Percentiles rank a stretch among this genome's conserved stretches.
These are phyloP conservation scores for Scatophagus argus DNA, from an alignment of 2,113 vertebrate genomes.

Conservation along the genomic window DNA sequence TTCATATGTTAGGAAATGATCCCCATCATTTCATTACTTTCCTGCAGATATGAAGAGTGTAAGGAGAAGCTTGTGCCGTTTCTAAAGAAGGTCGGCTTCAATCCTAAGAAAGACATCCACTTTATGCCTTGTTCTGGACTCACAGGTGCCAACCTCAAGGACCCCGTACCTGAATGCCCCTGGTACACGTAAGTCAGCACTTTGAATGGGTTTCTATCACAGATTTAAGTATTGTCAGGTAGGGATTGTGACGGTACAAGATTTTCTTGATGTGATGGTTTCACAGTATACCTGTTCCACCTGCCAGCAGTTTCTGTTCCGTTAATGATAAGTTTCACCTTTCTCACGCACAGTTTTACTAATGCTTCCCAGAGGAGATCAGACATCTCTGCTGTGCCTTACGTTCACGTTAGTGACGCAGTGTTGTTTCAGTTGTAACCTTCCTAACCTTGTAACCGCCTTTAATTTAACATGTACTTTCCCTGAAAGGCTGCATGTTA, in stretches of 20 bases:
- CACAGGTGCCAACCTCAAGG: slow-evolving; percentile 98
- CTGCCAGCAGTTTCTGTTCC: not conserved
- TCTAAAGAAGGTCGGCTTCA: slow-evolving; percentile 99
- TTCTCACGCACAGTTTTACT: not conserved
- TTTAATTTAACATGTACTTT: not conserved
- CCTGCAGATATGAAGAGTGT: slow-evolving; percentile 97
- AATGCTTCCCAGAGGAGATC: not conserved
- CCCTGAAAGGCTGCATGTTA: not conserved
- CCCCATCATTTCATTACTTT: not conserved
- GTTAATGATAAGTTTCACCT: not conserved
- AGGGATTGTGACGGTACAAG: no score
- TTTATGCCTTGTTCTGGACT: slow-evolving; percentile 99
- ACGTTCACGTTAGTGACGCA: not conserved
- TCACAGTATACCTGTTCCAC: not conserved
- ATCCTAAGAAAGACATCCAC: slow-evolving; percentile 99
- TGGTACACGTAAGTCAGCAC: slow-evolving; percentile 95
- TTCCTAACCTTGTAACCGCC: not conserved
- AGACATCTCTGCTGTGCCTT: not conserved
- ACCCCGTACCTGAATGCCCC: slow-evolving; percentile 91
- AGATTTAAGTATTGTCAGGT: not conserved
- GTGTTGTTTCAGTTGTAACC: not conserved
- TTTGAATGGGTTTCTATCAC: not conserved
- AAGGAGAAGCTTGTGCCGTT: slow-evolving; percentile 99
- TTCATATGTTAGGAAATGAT: not conserved
- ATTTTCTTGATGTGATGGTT: no score